Evolutionary conservation across 2,113 vertebrate genomes (phyloP).

Genomic region (Axis porcinus): DNA sequence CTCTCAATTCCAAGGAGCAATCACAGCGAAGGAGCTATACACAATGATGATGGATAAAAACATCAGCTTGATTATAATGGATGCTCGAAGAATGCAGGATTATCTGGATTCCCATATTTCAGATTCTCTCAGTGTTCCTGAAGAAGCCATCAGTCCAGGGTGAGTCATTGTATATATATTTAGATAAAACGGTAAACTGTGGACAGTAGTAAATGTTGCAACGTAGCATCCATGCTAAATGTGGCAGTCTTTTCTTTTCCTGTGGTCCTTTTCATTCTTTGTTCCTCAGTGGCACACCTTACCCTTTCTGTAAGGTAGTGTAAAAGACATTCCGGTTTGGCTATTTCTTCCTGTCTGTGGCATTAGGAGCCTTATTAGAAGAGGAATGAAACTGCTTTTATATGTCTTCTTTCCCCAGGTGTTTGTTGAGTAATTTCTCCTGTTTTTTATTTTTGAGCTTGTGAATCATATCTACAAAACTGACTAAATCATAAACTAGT

Average conservation of each 20-base stretch:
- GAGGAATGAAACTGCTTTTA: background rate
- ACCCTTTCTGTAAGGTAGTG: background rate
- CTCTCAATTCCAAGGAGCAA: constrained; percentile 79
- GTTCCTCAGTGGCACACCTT: background rate
- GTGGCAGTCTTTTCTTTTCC: background rate
- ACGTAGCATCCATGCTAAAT: background rate
- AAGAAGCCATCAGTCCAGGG: constrained; percentile 94
- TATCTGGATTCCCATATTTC: constrained; percentile 92
- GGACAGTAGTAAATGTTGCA: background rate
- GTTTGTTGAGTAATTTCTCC: background rate
- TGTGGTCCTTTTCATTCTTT: background rate
- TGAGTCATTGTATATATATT: constrained; percentile 68
- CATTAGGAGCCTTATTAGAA: background rate
- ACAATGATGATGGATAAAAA: constrained; percentile 91
- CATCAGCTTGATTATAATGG: constrained; percentile 92
- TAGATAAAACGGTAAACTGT: background rate
- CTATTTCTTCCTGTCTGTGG: background rate
- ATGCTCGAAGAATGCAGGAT: constrained; percentile 87
- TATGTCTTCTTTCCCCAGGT: background rate
- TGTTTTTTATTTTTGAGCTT: background rate
- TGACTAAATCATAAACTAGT: background rate
- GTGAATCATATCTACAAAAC: background rate
- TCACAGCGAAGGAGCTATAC: constrained; percentile 92
- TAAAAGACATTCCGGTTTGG: background rate
- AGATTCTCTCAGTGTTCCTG: constrained; percentile 91